Base-by-base conservation (phyloP, 2,888 invertebrate species). In the Drosophila mimica region DNA sequence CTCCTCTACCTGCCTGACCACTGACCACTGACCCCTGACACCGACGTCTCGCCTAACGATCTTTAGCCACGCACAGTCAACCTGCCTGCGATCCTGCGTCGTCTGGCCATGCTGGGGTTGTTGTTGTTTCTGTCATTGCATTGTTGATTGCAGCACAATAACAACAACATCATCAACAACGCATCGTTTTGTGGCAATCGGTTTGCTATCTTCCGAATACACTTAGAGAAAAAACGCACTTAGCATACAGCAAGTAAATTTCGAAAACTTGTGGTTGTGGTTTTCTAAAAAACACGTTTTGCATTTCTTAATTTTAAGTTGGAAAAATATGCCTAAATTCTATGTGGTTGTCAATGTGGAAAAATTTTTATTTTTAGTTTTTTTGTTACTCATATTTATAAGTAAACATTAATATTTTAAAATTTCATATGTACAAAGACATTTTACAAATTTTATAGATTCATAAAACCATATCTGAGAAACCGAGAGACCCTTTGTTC, bases 31-130 rank as follows among this genome's bases (percentile, higher is more conserved):
- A 15, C 25, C 40, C 40, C 40, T 9, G 25, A 25, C 25, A 2
- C 25, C 36, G 40, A 81, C 78, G 90, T 85, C 88, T 86, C 91
- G 89, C 83, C 90, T 84, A 88, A 90, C 83, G 83, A 90, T 92
- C 88, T 88, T 91, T 90, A 88, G 85, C 88, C 90, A 85, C 75
- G 48, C 62, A 48, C 70, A 60, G 73, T 43, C 65, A 57, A 59
- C 51, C 52, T 25, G 25, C 25, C 25, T 25, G 25, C 25, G 46
- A 36, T 43, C 58, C 48, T 60, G 70, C 53, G 58, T 61, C 61
- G 63, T 43, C 73, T 66, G 61, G 31, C 62, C 52, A 57, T 54
- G 28, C 15, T 46, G 1, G 20, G 46, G 8, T 46, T 15, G 46
- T 46, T 33, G 28, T 33, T 53, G 25, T 43, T 53, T 3, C n/a